These are phyloP conservation scores for Heteronetta atricapilla DNA, from an alignment of 2,113 vertebrate species.

Conservation along the genomic window DNA sequence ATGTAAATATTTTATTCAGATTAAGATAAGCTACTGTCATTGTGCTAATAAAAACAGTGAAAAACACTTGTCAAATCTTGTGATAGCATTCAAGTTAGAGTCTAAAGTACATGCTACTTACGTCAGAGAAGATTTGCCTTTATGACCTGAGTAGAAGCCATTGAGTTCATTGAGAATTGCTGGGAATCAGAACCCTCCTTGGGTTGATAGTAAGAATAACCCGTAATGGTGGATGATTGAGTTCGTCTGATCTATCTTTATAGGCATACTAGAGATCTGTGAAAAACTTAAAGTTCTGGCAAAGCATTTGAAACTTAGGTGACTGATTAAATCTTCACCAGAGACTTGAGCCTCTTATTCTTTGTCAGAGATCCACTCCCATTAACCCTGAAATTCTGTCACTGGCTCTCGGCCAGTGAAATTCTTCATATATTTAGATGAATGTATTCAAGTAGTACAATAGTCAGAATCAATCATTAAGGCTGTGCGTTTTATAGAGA, in stretches of 20 bases:
- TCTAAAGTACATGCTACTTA: slow-evolving; percentile 41
- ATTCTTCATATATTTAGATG: background rate
- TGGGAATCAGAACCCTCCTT: background rate
- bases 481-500: background rate
- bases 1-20: background rate
- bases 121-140: slow-evolving; percentile 23
- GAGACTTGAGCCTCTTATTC: background rate
- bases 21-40: slow-evolving; percentile 15
- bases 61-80: background rate
- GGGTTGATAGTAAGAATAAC: background rate
- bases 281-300: background rate
- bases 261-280: background rate
- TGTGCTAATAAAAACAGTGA: background rate
- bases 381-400: background rate
- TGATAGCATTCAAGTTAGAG: background rate
- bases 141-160: slow-evolving; percentile 11
- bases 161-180: background rate
- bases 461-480: background rate
- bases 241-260: background rate
- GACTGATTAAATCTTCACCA: background rate
- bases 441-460: background rate
- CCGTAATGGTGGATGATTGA: background rate
- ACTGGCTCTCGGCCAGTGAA: background rate
- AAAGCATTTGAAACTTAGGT: background rate
- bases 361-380: background rate